Evolutionary conservation across 2,888 invertebrate species (phyloP).

Genomic region (Masnerella sp.): DNA sequence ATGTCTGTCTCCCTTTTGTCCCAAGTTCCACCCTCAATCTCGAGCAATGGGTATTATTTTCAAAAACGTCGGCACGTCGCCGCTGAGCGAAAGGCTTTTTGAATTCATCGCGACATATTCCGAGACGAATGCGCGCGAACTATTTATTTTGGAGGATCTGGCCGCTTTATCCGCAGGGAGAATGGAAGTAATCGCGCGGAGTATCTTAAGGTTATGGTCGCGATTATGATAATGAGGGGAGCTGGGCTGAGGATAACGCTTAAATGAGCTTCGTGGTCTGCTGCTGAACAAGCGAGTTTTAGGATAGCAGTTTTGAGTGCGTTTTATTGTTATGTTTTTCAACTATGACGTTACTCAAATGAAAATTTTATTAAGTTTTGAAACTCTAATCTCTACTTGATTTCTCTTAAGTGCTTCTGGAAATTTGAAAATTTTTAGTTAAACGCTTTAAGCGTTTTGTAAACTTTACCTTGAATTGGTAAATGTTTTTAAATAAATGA

Average conservation of each 20-base stretch:
- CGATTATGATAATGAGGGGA: slow-evolving; percentile 13
- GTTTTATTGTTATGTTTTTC: too few relatives aligned
- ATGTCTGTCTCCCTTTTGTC: slow-evolving; percentile 16
- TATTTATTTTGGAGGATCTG: slow-evolving; percentile 12
- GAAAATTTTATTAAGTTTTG: too few relatives aligned
- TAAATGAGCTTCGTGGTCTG: not conserved
- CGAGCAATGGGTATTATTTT: too few relatives aligned
- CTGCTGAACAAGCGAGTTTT: slow-evolving; percentile 7
- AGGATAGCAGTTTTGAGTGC: too few relatives aligned
- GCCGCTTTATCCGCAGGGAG: not conserved
- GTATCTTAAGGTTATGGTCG: slow-evolving; percentile 2
- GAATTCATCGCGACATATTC: not conserved
- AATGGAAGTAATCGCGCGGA: slow-evolving; percentile 5
- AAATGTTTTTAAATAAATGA: too few relatives aligned
- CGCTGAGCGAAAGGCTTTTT: slow-evolving; percentile 10
- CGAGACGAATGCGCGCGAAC: not conserved
- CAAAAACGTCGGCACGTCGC: too few relatives aligned
- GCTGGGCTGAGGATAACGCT: not conserved
- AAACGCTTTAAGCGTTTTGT: too few relatives aligned
- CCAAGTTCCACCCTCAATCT: slow-evolving; percentile 22
- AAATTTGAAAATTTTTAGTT: too few relatives aligned
- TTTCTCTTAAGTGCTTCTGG: too few relatives aligned
- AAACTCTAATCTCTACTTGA: too few relatives aligned
- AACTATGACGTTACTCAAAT: too few relatives aligned
- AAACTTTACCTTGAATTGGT: too few relatives aligned